These are phyloP conservation scores for Hermaeophaga mercurialis DNA, from an alignment of 2,888 invertebrate species.

Conservation along the genomic window DNA sequence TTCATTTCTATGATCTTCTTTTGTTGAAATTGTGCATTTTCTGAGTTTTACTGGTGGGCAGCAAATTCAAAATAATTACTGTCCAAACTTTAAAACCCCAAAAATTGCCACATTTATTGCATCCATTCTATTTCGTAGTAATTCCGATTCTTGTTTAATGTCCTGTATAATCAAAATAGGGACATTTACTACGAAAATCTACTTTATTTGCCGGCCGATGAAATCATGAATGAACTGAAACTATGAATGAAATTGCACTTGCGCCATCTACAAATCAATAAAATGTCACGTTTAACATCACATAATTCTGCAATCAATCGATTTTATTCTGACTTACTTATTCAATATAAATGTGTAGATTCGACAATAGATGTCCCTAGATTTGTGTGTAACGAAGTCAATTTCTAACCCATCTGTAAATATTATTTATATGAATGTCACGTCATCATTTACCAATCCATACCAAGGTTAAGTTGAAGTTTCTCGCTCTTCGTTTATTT, in stretches of 20 bases:
- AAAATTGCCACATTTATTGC: constrained; percentile 21
- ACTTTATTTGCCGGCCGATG: constrained; percentile 8
- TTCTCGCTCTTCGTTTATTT: too few species aligned
- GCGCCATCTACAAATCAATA: constrained; percentile 19
- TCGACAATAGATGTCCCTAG: too few species aligned
- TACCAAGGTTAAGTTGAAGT: too few species aligned
- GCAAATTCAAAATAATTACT: constrained; percentile 30
- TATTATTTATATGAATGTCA: too few species aligned
- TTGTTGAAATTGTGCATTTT: constrained; percentile 24
- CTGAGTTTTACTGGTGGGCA: constrained; percentile 40
- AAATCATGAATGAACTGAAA: constrained; percentile 12
- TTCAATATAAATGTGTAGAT: too few species aligned
- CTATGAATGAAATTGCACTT: constrained; percentile 18
- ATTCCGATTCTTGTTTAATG: background rate
- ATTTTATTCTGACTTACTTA: too few species aligned
- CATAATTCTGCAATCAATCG: too few species aligned
- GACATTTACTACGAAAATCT: constrained; percentile 8
- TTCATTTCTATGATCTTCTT: too few species aligned
- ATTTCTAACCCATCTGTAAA: too few species aligned
- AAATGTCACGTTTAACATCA: background rate
- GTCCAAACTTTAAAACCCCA: constrained; percentile 39
- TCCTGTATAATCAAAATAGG: background rate
- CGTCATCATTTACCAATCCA: too few species aligned
- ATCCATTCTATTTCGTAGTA: background rate
- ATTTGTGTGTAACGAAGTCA: too few species aligned